Conservation (phyloP, 2,888 invertebrate species). For the Strigamia crassipes region DNA sequence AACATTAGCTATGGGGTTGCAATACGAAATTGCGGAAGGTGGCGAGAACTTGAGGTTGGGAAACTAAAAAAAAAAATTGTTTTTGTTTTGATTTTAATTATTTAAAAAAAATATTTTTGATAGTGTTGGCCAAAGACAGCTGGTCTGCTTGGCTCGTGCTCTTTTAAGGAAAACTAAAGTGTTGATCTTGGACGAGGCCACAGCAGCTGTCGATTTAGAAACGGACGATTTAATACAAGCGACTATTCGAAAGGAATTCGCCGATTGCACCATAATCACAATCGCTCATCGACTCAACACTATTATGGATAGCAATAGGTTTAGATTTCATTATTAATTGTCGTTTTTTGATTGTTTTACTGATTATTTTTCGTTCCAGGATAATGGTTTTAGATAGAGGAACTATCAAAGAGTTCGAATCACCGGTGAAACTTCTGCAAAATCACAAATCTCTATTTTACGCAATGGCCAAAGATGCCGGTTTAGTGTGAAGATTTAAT, state of each 20-base stretch:
- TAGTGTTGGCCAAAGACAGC: constrained; percentile 63
- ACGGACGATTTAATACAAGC: constrained; percentile 66
- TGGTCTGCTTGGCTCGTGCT: constrained; percentile 62
- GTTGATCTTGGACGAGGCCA: constrained; percentile 64
- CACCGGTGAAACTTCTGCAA: constrained; percentile 71
- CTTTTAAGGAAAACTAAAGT: constrained; percentile 60
- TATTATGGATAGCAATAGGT: constrained; percentile 70
- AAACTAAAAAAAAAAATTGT: no score
- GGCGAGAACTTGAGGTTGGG: constrained; percentile 75
- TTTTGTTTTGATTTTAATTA: no score
- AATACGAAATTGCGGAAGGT: constrained; percentile 85
- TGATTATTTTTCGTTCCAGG: constrained; percentile 61
- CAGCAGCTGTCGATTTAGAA: constrained; percentile 64
- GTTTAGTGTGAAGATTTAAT: constrained; percentile 68
- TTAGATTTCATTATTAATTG: background rate
- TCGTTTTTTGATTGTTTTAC: background rate
- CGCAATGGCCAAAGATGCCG: constrained; percentile 84
- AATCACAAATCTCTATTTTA: constrained; percentile 74
- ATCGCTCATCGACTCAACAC: constrained; percentile 93
- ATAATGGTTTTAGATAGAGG: constrained; percentile 75
- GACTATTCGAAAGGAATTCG: constrained; percentile 86
- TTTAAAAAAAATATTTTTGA: background rate
- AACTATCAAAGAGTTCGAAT: constrained; percentile 75
- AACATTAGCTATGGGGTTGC: constrained; percentile 74
- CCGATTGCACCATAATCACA: constrained; percentile 83